A percentile compares a stretch with the other conserved stretches of the same genome.
Evolutionary conservation across 2,888 invertebrate genomes (phyloP).

Genomic region (Rhagonycha fulva): DNA sequence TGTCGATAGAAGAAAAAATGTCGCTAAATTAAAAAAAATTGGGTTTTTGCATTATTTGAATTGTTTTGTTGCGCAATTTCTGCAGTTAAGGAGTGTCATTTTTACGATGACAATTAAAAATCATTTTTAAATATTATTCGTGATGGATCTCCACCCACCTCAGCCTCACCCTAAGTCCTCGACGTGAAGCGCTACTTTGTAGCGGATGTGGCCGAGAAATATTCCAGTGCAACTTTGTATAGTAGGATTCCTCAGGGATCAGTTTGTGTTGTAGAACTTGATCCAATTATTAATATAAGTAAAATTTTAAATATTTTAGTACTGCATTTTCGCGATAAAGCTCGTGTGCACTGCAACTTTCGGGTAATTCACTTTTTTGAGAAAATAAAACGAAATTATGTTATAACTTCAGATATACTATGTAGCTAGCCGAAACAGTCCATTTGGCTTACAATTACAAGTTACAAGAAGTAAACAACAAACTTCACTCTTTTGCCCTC

Average conservation of each 20-base stretch:
- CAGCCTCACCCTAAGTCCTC: not conserved
- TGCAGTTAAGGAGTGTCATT: not conserved
- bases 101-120: not conserved
- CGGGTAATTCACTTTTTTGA: constrained; percentile 10
- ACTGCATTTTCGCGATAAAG: constrained; percentile 20
- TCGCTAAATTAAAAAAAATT: not conserved
- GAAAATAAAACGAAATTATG: constrained; percentile 34
- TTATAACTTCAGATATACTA: constrained; percentile 22
- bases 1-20: constrained; percentile 8
- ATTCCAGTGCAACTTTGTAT: not conserved
- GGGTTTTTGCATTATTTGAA: not conserved
- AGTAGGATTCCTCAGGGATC: not conserved
- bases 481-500: not conserved
- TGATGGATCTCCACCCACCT: not conserved
- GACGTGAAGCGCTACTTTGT: not conserved
- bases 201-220: not conserved
- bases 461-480: constrained; percentile 19
- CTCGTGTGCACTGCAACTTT: constrained; percentile 20
- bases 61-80: not conserved
- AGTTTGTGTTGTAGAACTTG: constrained; percentile 32
- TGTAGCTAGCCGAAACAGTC: constrained; percentile 2
- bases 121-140: not conserved
- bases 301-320: constrained; percentile 29
- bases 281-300: constrained; percentile 37
- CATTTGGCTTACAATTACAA: constrained; percentile 27